Percentiles rank a stretch among this genome's conserved stretches.
phyloP scores from a whole-genome alignment of 1,140 invertebrate species.

The Ganaspis sp. region DNA sequence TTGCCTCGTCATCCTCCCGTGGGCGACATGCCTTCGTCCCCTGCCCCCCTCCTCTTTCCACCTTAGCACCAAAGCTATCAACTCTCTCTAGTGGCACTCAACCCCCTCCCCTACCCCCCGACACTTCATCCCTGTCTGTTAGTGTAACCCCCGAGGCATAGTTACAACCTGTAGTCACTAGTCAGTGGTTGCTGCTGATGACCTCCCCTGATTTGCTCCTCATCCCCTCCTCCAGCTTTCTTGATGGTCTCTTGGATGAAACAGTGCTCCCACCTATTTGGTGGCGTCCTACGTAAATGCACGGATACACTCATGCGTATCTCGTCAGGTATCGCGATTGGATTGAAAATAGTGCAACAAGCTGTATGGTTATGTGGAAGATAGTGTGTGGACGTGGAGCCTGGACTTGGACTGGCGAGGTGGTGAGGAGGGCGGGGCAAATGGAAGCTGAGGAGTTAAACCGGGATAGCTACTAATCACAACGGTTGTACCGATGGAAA shows the following conservation, averaged over 20 bases:
- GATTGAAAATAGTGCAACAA: slow-evolving; percentile 21
- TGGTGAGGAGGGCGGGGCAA: background rate
- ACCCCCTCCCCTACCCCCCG: background rate
- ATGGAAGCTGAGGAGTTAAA: background rate
- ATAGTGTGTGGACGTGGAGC: background rate
- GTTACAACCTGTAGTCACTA: slow-evolving; percentile 18
- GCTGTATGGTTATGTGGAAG: background rate
- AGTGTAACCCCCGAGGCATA: background rate
- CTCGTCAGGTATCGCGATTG: background rate
- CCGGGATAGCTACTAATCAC: slow-evolving; percentile 19
- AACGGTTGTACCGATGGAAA: background rate
- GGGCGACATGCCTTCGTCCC: background rate
- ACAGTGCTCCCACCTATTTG: background rate
- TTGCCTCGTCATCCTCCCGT: slow-evolving; percentile 26
- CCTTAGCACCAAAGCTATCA: background rate
- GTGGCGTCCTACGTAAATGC: background rate
- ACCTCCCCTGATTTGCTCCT: slow-evolving; percentile 12
- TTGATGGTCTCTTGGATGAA: background rate
- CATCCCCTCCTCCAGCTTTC: background rate
- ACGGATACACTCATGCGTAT: background rate
- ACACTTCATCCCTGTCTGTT: slow-evolving; percentile 10
- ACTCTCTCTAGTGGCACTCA: background rate
- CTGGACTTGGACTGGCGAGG: background rate
- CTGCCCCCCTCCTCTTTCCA: background rate
- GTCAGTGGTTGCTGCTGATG: background rate